Percentiles rank a stretch among this genome's conserved stretches.
These are phyloP conservation scores for Tetragonula clypearis DNA, from an alignment of 1,140 invertebrate genomes.

Conservation along the genomic window DNA sequence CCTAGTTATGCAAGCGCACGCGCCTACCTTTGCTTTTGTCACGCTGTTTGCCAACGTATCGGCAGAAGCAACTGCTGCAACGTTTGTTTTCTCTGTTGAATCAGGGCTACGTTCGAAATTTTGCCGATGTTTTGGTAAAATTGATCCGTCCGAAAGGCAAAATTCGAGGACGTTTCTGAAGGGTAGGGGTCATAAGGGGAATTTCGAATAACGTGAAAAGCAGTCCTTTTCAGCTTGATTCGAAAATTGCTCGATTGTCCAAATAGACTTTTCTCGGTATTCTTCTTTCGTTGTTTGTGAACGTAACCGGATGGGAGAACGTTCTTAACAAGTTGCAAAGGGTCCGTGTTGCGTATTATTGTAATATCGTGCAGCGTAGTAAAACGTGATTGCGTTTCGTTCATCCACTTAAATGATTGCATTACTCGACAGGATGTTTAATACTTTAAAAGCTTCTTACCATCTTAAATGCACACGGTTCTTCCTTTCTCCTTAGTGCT, in stretches of 20 bases:
- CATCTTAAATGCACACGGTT: not conserved
- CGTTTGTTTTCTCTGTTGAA: no score
- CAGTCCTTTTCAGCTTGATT: not conserved
- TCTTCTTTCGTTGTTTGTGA: not conserved
- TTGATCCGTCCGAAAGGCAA: no score
- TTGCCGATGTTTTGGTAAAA: no score
- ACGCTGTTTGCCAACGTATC: not conserved
- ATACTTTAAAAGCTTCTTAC: not conserved
- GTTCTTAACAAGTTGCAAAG: not conserved
- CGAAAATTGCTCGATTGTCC: not conserved
- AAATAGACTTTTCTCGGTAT: no score
- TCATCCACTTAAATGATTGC: not conserved
- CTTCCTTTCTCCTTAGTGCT: not conserved
- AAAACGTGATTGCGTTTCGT: not conserved
- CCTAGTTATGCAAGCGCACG: slow-evolving; percentile 20
- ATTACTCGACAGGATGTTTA: not conserved
- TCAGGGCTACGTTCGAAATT: no score
- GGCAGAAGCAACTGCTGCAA: not conserved
- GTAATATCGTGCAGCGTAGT: not conserved
- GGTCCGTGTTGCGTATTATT: not conserved
- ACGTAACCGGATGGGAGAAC: not conserved
- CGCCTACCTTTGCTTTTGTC: not conserved
- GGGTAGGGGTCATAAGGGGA: no score
- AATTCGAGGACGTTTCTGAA: no score
- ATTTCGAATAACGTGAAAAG: no score